A percentile compares a stretch with the other conserved stretches of the same genome.
Evolutionary conservation across 2,113 vertebrate genomes (phyloP).

Genomic region (Dasyornis broadbenti): DNA sequence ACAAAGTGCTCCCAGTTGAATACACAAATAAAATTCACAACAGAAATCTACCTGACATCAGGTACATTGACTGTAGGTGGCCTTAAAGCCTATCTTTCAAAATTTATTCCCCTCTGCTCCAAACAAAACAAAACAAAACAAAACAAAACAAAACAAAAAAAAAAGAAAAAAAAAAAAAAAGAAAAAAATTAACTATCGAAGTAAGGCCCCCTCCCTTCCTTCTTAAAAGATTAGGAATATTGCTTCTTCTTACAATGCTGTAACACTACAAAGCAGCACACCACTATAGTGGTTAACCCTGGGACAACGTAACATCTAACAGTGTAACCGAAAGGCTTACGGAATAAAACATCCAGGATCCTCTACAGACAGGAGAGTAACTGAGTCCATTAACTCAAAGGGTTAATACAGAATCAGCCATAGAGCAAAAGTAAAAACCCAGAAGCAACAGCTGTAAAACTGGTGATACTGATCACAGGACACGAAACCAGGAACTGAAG

Average conservation of each 20-base stretch:
- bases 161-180: not conserved
- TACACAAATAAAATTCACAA: constrained; percentile 81
- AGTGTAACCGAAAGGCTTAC: constrained; percentile 56
- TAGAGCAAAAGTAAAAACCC: constrained; percentile 38
- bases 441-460: constrained; percentile 58
- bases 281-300: constrained; percentile 76
- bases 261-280: constrained; percentile 72
- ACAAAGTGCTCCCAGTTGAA: constrained; percentile 95
- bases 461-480: constrained; percentile 25
- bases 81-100: constrained; percentile 53
- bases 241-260: constrained; percentile 49
- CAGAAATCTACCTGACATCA: constrained; percentile 75
- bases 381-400: constrained; percentile 24
- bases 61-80: constrained; percentile 68
- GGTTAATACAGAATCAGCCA: constrained; percentile 46
- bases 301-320: constrained; percentile 63
- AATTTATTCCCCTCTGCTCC: constrained; percentile 49
- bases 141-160: too few relatives aligned
- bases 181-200: constrained; percentile 13
- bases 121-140: not conserved
- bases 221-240: constrained; percentile 49
- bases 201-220: constrained; percentile 43
- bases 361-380: constrained; percentile 26
- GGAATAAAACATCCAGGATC: constrained; percentile 39
- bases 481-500: constrained; percentile 36